Conservation (phyloP, 2,113 vertebrate species). For the Mus pahari region DNA sequence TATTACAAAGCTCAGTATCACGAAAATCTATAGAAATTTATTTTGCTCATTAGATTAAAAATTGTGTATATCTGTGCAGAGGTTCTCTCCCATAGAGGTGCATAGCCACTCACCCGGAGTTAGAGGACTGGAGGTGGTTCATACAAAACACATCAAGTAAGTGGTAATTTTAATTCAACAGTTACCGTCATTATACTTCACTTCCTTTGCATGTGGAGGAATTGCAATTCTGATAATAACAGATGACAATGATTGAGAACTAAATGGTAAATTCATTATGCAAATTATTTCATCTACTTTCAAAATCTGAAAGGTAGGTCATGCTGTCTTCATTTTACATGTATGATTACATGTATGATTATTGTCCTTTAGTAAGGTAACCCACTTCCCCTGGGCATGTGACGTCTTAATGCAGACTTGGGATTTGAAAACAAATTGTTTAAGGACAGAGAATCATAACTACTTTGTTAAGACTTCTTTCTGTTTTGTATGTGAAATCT, state of each 20-base stretch:
- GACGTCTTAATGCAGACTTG: neutral
- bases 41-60: conserved; percentile 1
- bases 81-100: neutral
- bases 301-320: neutral
- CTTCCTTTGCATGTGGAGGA: neutral
- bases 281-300: neutral
- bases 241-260: neutral
- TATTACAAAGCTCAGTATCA: neutral
- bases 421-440: conserved; percentile 18
- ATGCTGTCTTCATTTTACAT: neutral
- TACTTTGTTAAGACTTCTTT: neutral
- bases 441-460: conserved; percentile 1
- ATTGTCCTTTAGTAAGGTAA: neutral
- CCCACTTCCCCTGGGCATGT: neutral
- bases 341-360: neutral
- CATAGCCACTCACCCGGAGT: neutral
- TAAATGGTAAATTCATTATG: neutral
- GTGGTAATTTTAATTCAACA: neutral
- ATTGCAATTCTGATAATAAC: neutral
- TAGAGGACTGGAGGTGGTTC: neutral
- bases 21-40: neutral
- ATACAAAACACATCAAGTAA: neutral
- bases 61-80: neutral
- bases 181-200: neutral
- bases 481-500: neutral